phyloP scores from a whole-genome alignment of 2,888 invertebrate species.

The Endomychus coccineus region DNA sequence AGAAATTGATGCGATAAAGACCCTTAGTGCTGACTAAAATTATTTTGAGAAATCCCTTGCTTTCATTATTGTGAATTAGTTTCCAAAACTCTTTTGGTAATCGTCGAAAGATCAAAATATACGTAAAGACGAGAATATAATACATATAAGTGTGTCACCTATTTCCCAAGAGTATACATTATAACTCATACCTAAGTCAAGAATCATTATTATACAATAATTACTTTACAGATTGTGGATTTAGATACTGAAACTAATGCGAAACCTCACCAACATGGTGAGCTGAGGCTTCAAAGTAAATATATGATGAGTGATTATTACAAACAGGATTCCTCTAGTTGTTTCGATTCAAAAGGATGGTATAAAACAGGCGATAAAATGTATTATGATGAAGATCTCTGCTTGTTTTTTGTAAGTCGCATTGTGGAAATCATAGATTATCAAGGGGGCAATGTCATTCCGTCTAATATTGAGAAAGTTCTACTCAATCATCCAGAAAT shows the following conservation, averaged over 20 bases:
- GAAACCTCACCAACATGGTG: constrained; percentile 45
- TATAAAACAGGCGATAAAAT: constrained; percentile 49
- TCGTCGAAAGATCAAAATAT: too few species aligned
- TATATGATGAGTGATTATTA: constrained; percentile 44
- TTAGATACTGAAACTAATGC: constrained; percentile 29
- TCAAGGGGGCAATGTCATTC: constrained; percentile 45
- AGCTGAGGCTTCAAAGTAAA: constrained; percentile 46
- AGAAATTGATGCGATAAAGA: too few species aligned
- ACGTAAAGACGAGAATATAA: too few species aligned
- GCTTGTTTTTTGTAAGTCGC: constrained; percentile 47
- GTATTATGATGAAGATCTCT: constrained; percentile 46
- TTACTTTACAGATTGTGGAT: constrained; percentile 31
- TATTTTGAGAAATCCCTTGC: too few species aligned
- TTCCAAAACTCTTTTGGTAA: too few species aligned
- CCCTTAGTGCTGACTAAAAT: too few species aligned
- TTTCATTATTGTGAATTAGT: too few species aligned
- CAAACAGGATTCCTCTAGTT: constrained; percentile 42
- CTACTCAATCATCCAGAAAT: constrained; percentile 35
- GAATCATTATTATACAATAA: too few species aligned
- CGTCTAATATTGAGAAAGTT: constrained; percentile 32
- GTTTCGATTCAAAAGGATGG: constrained; percentile 45
- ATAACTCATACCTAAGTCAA: too few species aligned
- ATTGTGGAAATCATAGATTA: constrained; percentile 49
- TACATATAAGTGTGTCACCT: too few species aligned
- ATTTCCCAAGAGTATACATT: too few species aligned